Percentiles rank a stretch among this genome's conserved stretches.
Evolutionary conservation across 2,888 invertebrate species (phyloP).

Genomic region (Cheilosia variabilis): DNA sequence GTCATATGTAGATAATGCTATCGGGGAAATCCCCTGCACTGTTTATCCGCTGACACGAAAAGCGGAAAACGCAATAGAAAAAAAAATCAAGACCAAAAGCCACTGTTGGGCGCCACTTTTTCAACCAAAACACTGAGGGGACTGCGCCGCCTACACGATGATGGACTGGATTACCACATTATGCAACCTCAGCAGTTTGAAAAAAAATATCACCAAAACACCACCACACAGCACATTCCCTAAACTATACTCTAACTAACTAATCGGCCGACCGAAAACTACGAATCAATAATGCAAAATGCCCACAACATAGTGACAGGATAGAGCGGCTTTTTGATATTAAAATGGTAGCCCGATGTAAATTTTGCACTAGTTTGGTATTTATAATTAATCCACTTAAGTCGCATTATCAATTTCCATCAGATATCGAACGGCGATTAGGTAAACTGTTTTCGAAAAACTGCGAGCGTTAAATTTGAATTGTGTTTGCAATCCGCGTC

Average conservation of each 20-base stretch:
- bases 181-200: conserved; percentile 37
- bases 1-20: conserved; percentile 2
- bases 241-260: conserved; percentile 27
- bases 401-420: conserved; percentile 36
- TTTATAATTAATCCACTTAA: conserved; percentile 47
- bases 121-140: neutral
- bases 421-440: conserved; percentile 20
- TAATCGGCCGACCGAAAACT: conserved; percentile 27
- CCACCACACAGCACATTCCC: conserved; percentile 37
- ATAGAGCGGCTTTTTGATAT: neutral
- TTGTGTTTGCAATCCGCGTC: neutral
- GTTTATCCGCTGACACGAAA: neutral
- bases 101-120: conserved; percentile 57
- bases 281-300: conserved; percentile 56
- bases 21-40: neutral
- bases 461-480: conserved; percentile 7
- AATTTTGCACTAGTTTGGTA: conserved; percentile 4
- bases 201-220: conserved; percentile 36
- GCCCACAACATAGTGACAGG: neutral
- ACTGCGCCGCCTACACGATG: neutral
- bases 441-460: conserved; percentile 3
- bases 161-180: conserved; percentile 28
- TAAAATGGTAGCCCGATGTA: conserved; percentile 24
- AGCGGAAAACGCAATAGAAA: neutral
- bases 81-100: neutral